Evolutionary conservation across 2,888 invertebrate species (phyloP).

Genomic region (Drosophila phalerata): DNA sequence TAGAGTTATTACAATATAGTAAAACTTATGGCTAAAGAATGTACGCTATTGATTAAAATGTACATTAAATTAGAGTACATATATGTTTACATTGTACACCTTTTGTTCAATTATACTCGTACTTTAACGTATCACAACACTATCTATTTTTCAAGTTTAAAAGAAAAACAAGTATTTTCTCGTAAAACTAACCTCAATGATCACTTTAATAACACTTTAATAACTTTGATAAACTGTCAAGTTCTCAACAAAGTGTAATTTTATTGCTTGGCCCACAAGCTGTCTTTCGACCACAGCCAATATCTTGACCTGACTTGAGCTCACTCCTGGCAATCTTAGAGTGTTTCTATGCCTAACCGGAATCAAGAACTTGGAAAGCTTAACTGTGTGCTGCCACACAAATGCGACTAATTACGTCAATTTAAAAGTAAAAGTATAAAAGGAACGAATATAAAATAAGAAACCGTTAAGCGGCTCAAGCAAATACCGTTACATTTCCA

Average conservation of each 20-base stretch:
- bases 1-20: no score
- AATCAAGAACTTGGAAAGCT: constrained; percentile 36
- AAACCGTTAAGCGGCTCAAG: constrained; percentile 54
- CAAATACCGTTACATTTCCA: constrained; percentile 43
- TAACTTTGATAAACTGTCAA: constrained; percentile 11
- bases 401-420: constrained; percentile 70
- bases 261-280: neutral
- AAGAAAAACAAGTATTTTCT: neutral
- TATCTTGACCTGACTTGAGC: neutral
- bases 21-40: no score
- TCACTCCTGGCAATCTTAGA: constrained; percentile 7
- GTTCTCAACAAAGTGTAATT: constrained; percentile 7
- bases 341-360: constrained; percentile 27
- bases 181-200: neutral
- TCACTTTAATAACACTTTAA: constrained; percentile 10
- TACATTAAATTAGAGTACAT: no score
- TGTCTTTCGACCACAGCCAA: neutral
- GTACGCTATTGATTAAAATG: no score
- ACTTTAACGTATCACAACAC: neutral
- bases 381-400: constrained; percentile 51
- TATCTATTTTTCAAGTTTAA: neutral
- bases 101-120: no score
- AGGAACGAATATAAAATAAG: constrained; percentile 23
- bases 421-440: constrained; percentile 49
- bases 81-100: no score